phyloP scores from a whole-genome alignment of 1,140 invertebrate genomes.

The Holotrichia oblita region DNA sequence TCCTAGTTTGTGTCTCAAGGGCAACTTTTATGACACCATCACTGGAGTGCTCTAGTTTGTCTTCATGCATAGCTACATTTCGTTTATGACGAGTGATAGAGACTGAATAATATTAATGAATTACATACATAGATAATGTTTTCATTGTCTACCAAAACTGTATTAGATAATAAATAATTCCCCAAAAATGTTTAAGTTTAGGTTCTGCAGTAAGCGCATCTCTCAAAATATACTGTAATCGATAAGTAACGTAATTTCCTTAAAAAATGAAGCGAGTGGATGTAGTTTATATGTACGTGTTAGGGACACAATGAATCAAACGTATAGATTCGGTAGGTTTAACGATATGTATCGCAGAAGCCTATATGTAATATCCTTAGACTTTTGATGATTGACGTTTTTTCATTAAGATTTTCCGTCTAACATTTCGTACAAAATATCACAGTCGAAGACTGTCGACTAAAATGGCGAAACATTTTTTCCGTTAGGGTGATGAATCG shows the following conservation, averaged over 20 bases:
- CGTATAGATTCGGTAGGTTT: neutral
- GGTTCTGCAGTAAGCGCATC: too few species aligned
- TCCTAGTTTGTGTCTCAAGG: too few species aligned
- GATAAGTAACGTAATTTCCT: neutral
- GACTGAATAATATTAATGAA: too few species aligned
- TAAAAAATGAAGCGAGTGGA: neutral
- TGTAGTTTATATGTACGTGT: neutral
- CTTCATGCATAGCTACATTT: too few species aligned
- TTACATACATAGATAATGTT: too few species aligned
- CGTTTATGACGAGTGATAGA: too few species aligned
- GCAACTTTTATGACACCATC: too few species aligned
- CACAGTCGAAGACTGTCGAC: neutral
- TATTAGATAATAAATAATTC: too few species aligned
- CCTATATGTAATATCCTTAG: neutral
- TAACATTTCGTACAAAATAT: neutral
- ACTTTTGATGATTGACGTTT: neutral
- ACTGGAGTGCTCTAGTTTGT: too few species aligned
- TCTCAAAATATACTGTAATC: neutral
- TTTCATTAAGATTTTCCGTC: neutral
- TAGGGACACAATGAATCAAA: too few species aligned
- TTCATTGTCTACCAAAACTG: too few species aligned
- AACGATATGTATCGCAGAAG: neutral
- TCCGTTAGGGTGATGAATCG: neutral
- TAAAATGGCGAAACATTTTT: constrained; percentile 13
- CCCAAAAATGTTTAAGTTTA: too few species aligned